Evolutionary conservation across 2,797 vertebrate species (phyloP).

Genomic region (Nothura maculosa): DNA sequence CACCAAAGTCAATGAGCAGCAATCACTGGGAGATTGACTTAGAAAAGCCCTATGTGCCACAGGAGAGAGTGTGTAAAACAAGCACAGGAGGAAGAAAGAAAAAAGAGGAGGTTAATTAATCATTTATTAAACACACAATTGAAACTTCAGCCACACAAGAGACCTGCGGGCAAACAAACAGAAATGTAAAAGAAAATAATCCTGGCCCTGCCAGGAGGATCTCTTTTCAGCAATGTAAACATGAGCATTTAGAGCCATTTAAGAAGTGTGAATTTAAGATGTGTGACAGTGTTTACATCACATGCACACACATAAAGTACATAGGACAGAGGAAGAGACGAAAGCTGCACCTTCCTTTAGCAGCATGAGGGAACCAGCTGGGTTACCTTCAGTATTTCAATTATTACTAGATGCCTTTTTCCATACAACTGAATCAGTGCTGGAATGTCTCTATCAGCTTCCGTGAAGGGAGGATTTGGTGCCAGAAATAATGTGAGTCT

Average conservation of each 20-base stretch:
- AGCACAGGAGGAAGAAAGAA: neutral
- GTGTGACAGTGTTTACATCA: neutral
- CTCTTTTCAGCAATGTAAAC: neutral
- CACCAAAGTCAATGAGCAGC: neutral
- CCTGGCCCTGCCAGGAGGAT: neutral
- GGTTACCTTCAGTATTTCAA: neutral
- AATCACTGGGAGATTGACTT: neutral
- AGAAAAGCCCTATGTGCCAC: neutral
- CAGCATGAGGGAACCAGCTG: neutral
- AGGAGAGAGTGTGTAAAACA: constrained; percentile 15
- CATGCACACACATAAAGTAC: neutral
- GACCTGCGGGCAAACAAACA: neutral
- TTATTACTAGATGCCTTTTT: neutral
- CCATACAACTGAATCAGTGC: neutral
- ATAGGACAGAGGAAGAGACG: neutral
- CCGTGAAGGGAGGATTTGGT: neutral
- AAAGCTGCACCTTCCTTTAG: neutral
- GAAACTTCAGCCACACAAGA: constrained; percentile 5
- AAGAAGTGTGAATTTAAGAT: neutral
- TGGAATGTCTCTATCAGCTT: neutral
- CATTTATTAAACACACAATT: constrained; percentile 20
- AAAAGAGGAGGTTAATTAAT: neutral
- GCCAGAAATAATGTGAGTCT: neutral
- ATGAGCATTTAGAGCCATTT: neutral
- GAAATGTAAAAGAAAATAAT: neutral